Evolutionary conservation across 2,113 vertebrate species (phyloP), one percentile per base, ranked within the genome.

Genomic region (Falcunculus frontatus): DNA sequence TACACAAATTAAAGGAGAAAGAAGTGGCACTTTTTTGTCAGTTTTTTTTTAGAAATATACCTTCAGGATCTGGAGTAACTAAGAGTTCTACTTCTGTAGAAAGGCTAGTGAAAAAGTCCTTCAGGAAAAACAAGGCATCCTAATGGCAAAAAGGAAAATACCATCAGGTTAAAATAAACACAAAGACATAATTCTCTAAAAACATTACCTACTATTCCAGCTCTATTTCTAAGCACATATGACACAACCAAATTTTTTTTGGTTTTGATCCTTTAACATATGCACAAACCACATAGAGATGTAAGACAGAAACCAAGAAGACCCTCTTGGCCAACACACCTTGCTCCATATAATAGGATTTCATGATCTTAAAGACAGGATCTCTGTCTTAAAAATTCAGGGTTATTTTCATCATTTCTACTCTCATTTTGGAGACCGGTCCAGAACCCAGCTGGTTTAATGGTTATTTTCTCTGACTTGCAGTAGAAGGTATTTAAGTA

Each of bases 81-180:
- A 99, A 98, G 62, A 99, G 97, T 93, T 99, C 99, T 35, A 99
- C 99, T 95, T 99, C 99, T 85, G 99, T 92, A 83, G 99, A 98
- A 63, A 99, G 98, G 96, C 99, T 99, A 49, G 98, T 98, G 87
- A 99, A 99, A 97, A 99, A 99, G 93, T 99, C 99, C 96, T 99
- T 99, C 96, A 99, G 94, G 98, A 99, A 99, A 97, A 99, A 99
- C 95, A 99, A 97, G 37, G 99, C 99, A 97, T 99, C 99, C 99
- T 99, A 87, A 68, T 84, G 50, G 50, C 10, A 81, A 95, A 96
- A 56, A 84, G 92, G 13, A 59, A 50, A 74, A 91, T 10, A 60
- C 1, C 44, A 49, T 46, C 27, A 47, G 39, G 57, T 87, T 62
- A 70, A 93, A 75, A 37, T 56, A 60, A 64, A 50, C 7, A 72